Percentiles rank a stretch among this genome's conserved stretches.
Conservation (phyloP, 2,888 invertebrate species). For the Drosophila falleni region DNA sequence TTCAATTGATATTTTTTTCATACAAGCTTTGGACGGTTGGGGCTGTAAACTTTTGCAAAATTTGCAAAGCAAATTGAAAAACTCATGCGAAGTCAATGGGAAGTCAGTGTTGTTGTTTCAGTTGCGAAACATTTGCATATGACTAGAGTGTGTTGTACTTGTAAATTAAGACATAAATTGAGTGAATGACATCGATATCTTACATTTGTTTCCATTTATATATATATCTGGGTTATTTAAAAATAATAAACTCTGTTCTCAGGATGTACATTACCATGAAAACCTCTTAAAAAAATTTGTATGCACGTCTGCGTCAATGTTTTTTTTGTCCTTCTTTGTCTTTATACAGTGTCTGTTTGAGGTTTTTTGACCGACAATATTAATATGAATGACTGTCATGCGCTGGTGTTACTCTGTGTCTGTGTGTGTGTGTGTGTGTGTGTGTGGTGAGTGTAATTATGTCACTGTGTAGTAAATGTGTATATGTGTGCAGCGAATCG, state of each 20-base stretch:
- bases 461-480: conserved; percentile 23
- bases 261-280: not conserved
- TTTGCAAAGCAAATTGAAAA: conserved; percentile 24
- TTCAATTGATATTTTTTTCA: not conserved
- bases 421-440: no score
- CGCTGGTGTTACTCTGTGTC: conserved; percentile 37
- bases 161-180: not conserved
- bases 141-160: not conserved
- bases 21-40: no score
- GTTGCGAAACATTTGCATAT: not conserved
- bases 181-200: no score
- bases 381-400: conserved; percentile 77
- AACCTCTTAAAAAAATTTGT: conserved; percentile 33
- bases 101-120: not conserved
- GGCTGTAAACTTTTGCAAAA: conserved; percentile 33
- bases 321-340: conserved; percentile 14
- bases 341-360: conserved; percentile 24
- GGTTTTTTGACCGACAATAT: conserved; percentile 70
- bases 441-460: conserved; percentile 37
- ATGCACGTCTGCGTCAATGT: conserved; percentile 27
- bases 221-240: not conserved
- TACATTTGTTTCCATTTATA: not conserved
- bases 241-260: not conserved
- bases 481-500: conserved; percentile 71
- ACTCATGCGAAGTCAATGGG: not conserved